Conservation (phyloP, 2,113 vertebrate species). For the Henicopernis longicauda region DNA sequence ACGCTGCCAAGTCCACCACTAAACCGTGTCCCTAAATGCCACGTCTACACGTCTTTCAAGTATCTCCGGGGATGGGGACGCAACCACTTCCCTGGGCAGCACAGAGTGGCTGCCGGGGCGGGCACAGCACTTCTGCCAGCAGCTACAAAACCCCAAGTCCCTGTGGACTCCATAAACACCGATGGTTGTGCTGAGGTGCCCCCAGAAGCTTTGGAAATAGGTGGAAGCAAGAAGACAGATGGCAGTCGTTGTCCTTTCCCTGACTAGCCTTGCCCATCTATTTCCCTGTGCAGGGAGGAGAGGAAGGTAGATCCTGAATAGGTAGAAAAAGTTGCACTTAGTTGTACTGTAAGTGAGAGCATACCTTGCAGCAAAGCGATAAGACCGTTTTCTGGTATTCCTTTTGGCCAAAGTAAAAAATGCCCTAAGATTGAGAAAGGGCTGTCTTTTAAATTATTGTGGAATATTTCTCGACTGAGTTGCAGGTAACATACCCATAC, state of each 20-base stretch:
- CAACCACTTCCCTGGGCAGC: too few species aligned
- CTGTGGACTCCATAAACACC: background rate
- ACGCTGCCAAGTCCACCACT: background rate
- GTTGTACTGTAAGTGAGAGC: background rate
- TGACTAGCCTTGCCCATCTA: background rate
- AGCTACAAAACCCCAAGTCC: background rate
- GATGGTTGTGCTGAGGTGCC: background rate
- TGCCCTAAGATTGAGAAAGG: background rate
- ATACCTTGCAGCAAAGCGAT: background rate
- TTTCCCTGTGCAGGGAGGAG: background rate
- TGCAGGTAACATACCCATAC: background rate
- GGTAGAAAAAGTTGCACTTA: background rate
- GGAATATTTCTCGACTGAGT: background rate
- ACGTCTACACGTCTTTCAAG: rapidly evolving
- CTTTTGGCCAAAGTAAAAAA: background rate
- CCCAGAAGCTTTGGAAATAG: background rate
- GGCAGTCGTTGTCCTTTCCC: background rate
- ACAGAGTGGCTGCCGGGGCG: background rate
- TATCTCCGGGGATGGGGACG: background rate
- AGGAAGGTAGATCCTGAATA: background rate
- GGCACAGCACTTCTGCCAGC: background rate
- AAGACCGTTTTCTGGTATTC: background rate
- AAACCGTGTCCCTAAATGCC: background rate
- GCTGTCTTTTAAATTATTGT: background rate
- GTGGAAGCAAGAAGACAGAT: background rate